These are phyloP conservation scores for Kuschelorhynchus macadamiae DNA, from an alignment of 2,888 invertebrate species.

Conservation along the genomic window DNA sequence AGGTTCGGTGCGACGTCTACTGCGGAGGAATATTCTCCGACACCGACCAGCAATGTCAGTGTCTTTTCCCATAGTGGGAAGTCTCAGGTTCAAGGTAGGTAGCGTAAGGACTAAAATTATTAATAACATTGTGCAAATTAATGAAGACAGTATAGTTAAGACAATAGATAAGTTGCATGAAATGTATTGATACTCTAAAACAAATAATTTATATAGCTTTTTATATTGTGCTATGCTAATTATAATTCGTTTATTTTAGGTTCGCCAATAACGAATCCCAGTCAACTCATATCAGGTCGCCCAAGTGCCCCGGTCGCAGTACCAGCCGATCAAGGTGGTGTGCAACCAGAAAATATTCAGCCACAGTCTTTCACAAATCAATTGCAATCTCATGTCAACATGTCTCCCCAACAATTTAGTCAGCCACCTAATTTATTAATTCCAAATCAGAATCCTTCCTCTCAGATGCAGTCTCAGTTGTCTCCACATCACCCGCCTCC, in stretches of 20 bases:
- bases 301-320: slow-evolving; percentile 36
- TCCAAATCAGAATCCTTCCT: slow-evolving; percentile 58
- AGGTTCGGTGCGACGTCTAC: slow-evolving; percentile 69
- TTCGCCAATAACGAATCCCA: slow-evolving; percentile 29
- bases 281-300: slow-evolving; percentile 52
- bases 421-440: slow-evolving; percentile 64
- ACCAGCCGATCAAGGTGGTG: slow-evolving; percentile 48
- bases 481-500: slow-evolving; percentile 60
- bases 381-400: slow-evolving; percentile 64
- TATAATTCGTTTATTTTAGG: slow-evolving; percentile 29
- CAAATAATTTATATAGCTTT: neutral
- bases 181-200: neutral
- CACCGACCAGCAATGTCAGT: slow-evolving; percentile 58
- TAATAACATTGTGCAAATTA: no score
- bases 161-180: no score
- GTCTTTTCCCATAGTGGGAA: slow-evolving; percentile 63
- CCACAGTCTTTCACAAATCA: slow-evolving; percentile 64
- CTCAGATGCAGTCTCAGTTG: slow-evolving; percentile 59
- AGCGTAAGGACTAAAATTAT: no score
- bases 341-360: slow-evolving; percentile 54
- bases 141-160: no score
- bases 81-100: slow-evolving; percentile 59
- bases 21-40: slow-evolving; percentile 68
- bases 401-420: slow-evolving; percentile 63
- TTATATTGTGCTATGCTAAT: neutral